Percentiles rank a stretch among this genome's conserved stretches.
Evolutionary conservation across 1,140 invertebrate genomes (phyloP).

Genomic region (Triops longicaudatus): DNA sequence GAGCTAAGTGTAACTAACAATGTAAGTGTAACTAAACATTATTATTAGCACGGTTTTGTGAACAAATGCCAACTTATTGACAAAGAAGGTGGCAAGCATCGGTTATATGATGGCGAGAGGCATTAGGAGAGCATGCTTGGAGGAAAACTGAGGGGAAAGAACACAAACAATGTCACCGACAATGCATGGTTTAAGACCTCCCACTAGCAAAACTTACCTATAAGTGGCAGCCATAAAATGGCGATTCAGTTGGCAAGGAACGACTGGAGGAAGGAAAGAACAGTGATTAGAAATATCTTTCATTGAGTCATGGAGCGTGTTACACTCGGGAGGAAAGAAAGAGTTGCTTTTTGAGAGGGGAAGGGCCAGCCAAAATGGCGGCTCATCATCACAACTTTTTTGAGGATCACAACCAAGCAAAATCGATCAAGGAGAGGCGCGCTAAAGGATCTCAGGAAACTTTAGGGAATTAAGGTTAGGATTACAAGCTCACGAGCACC

Average conservation of each 20-base stretch:
- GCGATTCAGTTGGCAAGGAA: not conserved
- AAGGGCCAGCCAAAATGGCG: slow-evolving; percentile 7
- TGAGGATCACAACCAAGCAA: not conserved
- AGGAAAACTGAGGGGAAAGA: not conserved
- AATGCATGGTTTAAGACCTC: slow-evolving; percentile 5
- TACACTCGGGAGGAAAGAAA: not conserved
- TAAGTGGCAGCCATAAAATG: not conserved
- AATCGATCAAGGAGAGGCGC: not conserved
- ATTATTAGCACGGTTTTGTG: no score
- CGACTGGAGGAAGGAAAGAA: not conserved
- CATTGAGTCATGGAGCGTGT: not conserved
- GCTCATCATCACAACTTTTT: not conserved
- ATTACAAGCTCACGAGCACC: not conserved
- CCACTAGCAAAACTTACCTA: slow-evolving; percentile 10
- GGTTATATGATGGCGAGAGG: no score
- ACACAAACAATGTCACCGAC: not conserved
- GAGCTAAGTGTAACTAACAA: no score
- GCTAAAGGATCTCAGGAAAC: not conserved
- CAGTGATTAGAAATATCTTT: not conserved
- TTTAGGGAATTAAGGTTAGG: not conserved
- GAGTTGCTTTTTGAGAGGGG: not conserved
- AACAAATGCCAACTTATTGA: no score
- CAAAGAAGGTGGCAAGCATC: no score
- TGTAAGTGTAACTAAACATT: no score
- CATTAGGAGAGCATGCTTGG: no score